These are phyloP conservation scores for Globia sparganii DNA, from an alignment of 2,888 invertebrate species.

Conservation along the genomic window DNA sequence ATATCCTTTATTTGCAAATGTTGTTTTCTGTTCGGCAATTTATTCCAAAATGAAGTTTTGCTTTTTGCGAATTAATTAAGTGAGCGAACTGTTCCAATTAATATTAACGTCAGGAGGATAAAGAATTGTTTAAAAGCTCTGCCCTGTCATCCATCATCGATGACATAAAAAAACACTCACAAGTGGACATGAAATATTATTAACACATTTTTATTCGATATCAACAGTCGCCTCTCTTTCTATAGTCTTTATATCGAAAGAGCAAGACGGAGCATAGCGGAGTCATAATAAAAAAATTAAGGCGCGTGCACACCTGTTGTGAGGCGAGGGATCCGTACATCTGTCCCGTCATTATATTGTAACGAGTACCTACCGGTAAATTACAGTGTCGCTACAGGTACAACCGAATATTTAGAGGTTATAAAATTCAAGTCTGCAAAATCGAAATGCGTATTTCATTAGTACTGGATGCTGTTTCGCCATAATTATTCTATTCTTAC, in stretches of 20 bases:
- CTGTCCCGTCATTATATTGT: slow-evolving; percentile 77
- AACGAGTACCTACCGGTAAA: slow-evolving; percentile 69
- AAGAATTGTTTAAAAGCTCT: slow-evolving; percentile 17
- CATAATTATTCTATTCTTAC: not conserved
- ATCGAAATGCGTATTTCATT: not conserved
- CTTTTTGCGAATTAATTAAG: slow-evolving; percentile 26
- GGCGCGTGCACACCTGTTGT: slow-evolving; percentile 84
- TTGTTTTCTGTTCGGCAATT: slow-evolving; percentile 9
- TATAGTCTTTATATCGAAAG: slow-evolving; percentile 61
- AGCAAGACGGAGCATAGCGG: slow-evolving; percentile 65
- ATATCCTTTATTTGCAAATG: slow-evolving; percentile 29
- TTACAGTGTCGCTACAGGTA: slow-evolving; percentile 43
- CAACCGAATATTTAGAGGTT: slow-evolving; percentile 38
- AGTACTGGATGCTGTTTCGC: not conserved
- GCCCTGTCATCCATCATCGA: not conserved
- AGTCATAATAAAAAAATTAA: slow-evolving; percentile 62
- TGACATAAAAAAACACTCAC: not conserved
- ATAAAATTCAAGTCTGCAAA: slow-evolving; percentile 1
- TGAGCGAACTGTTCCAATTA: slow-evolving; percentile 12
- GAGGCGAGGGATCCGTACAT: slow-evolving; percentile 71
- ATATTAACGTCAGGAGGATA: slow-evolving; percentile 4
- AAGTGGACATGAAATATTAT: slow-evolving; percentile 14
- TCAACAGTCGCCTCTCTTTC: slow-evolving; percentile 43
- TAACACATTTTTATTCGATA: slow-evolving; percentile 41
- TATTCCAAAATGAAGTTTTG: slow-evolving; percentile 11